A percentile compares a stretch with the other conserved stretches of the same genome.
Conservation (phyloP, 2,113 vertebrate species). For the Otis tarda region DNA sequence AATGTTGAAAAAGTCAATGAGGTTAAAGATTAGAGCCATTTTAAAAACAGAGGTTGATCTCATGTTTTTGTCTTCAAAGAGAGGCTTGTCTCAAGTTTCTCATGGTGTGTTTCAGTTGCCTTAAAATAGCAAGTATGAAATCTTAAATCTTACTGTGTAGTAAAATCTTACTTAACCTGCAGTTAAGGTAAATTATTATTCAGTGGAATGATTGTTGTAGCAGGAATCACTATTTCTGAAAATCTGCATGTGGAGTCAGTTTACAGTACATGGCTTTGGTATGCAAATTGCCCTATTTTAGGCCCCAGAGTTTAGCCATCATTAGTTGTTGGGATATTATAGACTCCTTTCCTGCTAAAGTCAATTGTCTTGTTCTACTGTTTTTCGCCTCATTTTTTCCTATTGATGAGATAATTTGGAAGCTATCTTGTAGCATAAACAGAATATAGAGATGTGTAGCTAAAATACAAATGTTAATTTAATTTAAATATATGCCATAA, state of each 20-base stretch:
- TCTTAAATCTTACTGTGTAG: not conserved
- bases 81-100: not conserved
- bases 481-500: not conserved
- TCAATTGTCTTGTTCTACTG: not conserved
- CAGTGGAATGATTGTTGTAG: not conserved
- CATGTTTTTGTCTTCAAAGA: not conserved
- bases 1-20: not conserved
- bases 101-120: not conserved
- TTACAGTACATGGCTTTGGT: constrained; percentile 24
- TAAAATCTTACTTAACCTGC: not conserved
- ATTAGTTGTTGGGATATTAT: not conserved
- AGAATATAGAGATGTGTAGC: not conserved
- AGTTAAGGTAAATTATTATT: not conserved
- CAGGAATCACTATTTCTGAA: not conserved
- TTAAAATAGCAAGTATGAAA: not conserved
- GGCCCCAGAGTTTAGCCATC: constrained; percentile 1
- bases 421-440: not conserved
- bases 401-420: not conserved
- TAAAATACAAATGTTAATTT: not conserved
- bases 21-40: not conserved
- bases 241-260: not conserved
- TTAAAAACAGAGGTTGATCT: not conserved
- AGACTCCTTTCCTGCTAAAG: not conserved
- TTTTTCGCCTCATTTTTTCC: not conserved
- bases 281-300: not conserved